phyloP scores from a whole-genome alignment of 2,797 vertebrate species.

The Chaunax sp. region DNA sequence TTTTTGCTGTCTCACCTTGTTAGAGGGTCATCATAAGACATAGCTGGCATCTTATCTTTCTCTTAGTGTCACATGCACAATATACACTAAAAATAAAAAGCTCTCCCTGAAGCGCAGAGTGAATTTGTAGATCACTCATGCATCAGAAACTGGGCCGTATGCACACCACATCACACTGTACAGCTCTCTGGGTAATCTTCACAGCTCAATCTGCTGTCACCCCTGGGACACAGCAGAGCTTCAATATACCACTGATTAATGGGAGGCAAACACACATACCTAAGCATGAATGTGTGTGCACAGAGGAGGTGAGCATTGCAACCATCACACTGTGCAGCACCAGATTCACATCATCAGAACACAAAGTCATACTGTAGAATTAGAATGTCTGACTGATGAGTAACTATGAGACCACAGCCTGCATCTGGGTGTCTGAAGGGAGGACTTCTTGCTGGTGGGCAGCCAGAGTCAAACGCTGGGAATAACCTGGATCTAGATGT shows the following conservation, averaged over 20 bases:
- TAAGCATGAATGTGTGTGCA: neutral
- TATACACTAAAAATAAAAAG: conserved; percentile 28
- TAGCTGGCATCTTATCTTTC: neutral
- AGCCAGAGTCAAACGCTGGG: conserved; percentile 32
- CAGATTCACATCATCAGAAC: conserved; percentile 21
- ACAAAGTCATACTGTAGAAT: conserved; percentile 11
- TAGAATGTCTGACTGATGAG: conserved; percentile 25
- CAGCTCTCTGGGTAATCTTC: conserved; percentile 43
- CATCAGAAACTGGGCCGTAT: conserved; percentile 62
- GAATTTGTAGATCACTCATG: conserved; percentile 62
- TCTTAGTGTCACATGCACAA: conserved; percentile 12
- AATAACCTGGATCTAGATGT: conserved; percentile 57
- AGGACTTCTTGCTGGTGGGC: conserved; percentile 19
- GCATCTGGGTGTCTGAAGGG: conserved; percentile 29
- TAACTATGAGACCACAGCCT: conserved; percentile 27
- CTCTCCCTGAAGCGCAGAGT: conserved; percentile 29
- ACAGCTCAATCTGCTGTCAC: conserved; percentile 47
- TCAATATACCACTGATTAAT: conserved; percentile 49
- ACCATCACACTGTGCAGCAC: conserved; percentile 11
- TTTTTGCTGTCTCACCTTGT: neutral
- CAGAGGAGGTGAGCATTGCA: conserved; percentile 9
- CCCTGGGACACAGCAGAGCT: conserved; percentile 43
- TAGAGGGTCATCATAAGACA: neutral
- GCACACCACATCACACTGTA: conserved; percentile 32
- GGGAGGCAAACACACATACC: conserved; percentile 21